These are phyloP conservation scores for Numida meleagris DNA, from an alignment of 2,113 vertebrate genomes.

Conservation along the genomic window DNA sequence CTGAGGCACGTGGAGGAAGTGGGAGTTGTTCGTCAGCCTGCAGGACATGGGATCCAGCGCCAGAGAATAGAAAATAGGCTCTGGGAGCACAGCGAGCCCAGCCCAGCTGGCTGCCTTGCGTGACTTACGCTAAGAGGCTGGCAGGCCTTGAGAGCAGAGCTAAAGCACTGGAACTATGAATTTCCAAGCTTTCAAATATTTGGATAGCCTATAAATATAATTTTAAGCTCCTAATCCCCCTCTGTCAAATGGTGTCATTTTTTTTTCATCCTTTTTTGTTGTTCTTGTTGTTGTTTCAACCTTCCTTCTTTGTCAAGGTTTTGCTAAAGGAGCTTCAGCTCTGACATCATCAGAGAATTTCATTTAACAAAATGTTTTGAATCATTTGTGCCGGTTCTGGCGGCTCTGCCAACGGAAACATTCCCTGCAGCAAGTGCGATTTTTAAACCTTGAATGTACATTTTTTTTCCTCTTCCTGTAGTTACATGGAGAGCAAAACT, in stretches of 20 bases:
- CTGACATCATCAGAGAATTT: constrained; percentile 59
- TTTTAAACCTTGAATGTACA: constrained; percentile 21
- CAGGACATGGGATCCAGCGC: not conserved
- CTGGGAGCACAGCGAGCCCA: not conserved
- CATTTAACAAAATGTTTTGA: constrained; percentile 54
- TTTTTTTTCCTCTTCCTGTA: not conserved
- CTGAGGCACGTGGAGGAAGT: not conserved
- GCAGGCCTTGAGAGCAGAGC: constrained; percentile 19
- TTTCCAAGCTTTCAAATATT: constrained; percentile 55
- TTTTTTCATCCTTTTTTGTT: not conserved
- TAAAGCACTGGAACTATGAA: constrained; percentile 46
- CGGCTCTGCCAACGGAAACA: constrained; percentile 27
- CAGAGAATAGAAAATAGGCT: constrained; percentile 1
- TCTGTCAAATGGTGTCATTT: not conserved
- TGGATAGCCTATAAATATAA: constrained; percentile 59
- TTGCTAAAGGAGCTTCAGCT: constrained; percentile 26
- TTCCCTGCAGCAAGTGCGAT: constrained; percentile 35
- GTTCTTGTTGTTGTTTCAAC: not conserved
- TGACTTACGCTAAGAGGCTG: constrained; percentile 30
- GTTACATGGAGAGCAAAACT: not conserved
- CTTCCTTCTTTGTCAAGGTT: constrained; percentile 12
- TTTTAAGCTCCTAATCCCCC: constrained; percentile 57
- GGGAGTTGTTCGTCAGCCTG: not conserved
- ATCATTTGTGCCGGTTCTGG: constrained; percentile 20
- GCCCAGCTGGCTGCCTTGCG: constrained; percentile 4